phyloP scores from a whole-genome alignment of 2,113 vertebrate genomes.

The Pheucticus melanocephalus region DNA sequence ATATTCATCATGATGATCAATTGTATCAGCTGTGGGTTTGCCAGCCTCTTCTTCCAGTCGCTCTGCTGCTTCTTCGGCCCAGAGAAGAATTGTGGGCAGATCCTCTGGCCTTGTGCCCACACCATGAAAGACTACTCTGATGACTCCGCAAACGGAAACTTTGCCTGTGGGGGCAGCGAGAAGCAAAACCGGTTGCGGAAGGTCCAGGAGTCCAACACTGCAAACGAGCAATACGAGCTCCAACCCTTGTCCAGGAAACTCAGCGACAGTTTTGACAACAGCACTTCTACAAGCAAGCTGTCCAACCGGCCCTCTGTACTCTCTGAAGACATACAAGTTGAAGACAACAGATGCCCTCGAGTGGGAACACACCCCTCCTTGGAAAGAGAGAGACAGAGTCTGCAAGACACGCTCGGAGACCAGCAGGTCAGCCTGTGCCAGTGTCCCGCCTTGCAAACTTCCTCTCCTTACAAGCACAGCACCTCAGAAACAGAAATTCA shows the following conservation, averaged over 20 bases:
- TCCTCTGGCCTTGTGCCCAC: conserved; percentile 83
- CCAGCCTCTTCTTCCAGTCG: conserved; percentile 97
- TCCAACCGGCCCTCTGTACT: conserved; percentile 93
- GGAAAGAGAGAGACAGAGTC: conserved; percentile 51
- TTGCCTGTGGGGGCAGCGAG: conserved; percentile 72
- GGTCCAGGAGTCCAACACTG: conserved; percentile 71
- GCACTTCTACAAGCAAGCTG: conserved; percentile 96
- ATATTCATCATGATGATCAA: conserved; percentile 95
- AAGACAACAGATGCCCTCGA: conserved; percentile 76
- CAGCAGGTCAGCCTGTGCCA: conserved; percentile 71
- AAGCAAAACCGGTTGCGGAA: conserved; percentile 76
- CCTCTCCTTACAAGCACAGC: conserved; percentile 89
- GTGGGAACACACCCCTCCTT: conserved; percentile 8
- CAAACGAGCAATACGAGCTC: conserved; percentile 90
- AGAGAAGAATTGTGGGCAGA: conserved; percentile 89
- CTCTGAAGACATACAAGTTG: conserved; percentile 89
- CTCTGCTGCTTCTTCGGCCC: conserved; percentile 96
- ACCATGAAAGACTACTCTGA: conserved; percentile 70
- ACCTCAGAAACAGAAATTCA: conserved; percentile 49
- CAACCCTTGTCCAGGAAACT: conserved; percentile 89
- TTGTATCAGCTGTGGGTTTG: conserved; percentile 94
- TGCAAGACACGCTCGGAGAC: conserved; percentile 55
- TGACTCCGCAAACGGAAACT: conserved; percentile 73
- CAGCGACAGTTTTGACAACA: conserved; percentile 97
- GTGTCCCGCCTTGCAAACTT: conserved; percentile 89